A percentile compares a stretch with the other conserved stretches of the same genome.
These are phyloP conservation scores for Poeciliopsis turrubarensis DNA, from an alignment of 2,113 vertebrate species.

Conservation along the genomic window DNA sequence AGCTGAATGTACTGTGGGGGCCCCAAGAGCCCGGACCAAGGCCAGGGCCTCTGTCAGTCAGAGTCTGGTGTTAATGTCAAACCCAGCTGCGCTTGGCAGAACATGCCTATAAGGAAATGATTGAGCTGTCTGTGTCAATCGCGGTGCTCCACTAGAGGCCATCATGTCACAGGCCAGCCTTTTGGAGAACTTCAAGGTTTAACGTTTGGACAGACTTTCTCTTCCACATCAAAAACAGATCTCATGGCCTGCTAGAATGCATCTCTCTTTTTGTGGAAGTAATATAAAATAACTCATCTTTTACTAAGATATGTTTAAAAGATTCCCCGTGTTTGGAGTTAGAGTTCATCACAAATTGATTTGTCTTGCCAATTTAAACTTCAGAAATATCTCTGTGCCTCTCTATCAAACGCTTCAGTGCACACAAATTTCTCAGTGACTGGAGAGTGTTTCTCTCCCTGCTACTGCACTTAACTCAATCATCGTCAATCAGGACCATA, in stretches of 20 bases:
- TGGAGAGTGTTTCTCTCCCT: conserved; percentile 40
- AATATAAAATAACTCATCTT: conserved; percentile 44
- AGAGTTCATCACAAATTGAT: conserved; percentile 72
- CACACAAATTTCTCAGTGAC: conserved; percentile 48
- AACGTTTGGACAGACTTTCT: conserved; percentile 7
- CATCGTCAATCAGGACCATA: conserved; percentile 71
- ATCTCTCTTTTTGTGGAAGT: conserved; percentile 33
- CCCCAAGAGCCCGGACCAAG: conserved; percentile 76
- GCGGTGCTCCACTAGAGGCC: conserved; percentile 85
- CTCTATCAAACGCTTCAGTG: conserved; percentile 58
- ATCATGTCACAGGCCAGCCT: conserved; percentile 77
- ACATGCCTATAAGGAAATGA: conserved; percentile 79
- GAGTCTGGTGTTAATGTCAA: conserved; percentile 80
- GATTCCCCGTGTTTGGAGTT: conserved; percentile 46
- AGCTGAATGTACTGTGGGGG: conserved; percentile 82
- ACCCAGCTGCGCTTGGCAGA: conserved; percentile 82
- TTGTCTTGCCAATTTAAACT: conserved; percentile 61
- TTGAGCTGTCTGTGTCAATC: conserved; percentile 86
- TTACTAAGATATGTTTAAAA: not conserved
- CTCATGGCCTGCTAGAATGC: conserved; percentile 35
- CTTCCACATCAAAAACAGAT: conserved; percentile 44
- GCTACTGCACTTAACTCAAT: conserved; percentile 69
- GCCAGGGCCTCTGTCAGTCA: conserved; percentile 83
- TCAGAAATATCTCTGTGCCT: conserved; percentile 42
- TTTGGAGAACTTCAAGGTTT: conserved; percentile 51